Evolutionary conservation across 2,113 vertebrate genomes (phyloP).

Genomic region (Silurus asotus): DNA sequence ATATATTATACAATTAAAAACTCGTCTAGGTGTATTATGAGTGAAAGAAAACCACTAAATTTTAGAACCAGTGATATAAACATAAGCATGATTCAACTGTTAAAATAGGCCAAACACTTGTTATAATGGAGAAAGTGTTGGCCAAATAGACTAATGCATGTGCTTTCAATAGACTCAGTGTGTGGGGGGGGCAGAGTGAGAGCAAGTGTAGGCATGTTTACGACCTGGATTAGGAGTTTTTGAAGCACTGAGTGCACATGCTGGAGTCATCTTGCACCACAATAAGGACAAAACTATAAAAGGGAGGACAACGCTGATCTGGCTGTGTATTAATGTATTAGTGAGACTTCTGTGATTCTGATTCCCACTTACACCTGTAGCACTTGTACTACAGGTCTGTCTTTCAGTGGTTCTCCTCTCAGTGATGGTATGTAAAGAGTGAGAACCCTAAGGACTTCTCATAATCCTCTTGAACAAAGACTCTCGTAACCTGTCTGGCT

Average conservation of each 20-base stretch:
- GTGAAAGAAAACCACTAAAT: neutral
- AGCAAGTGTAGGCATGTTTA: neutral
- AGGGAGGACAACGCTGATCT: neutral
- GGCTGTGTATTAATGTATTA: neutral
- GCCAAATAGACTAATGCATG: neutral
- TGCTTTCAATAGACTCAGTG: neutral
- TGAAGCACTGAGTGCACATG: neutral
- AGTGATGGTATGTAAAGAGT: neutral
- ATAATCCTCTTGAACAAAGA: neutral
- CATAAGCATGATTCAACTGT: conserved; percentile 26
- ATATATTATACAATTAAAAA: too few species aligned
- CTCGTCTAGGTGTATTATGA: neutral
- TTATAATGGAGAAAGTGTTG: neutral
- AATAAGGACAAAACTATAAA: neutral
- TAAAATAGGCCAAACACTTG: conserved; percentile 1
- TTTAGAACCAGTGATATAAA: conserved; percentile 1
- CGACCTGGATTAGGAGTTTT: conserved; percentile 12
- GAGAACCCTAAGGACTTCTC: neutral
- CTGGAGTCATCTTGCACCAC: neutral
- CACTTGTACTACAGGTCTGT: neutral
- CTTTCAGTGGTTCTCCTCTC: neutral
- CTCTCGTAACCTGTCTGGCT: neutral
- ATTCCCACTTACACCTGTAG: neutral
- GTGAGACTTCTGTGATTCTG: neutral
- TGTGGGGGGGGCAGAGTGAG: neutral